Percentiles rank a stretch among this genome's conserved stretches.
Evolutionary conservation across 1,140 invertebrate species (phyloP).

Genomic region (Spodoptera frugiperda): DNA sequence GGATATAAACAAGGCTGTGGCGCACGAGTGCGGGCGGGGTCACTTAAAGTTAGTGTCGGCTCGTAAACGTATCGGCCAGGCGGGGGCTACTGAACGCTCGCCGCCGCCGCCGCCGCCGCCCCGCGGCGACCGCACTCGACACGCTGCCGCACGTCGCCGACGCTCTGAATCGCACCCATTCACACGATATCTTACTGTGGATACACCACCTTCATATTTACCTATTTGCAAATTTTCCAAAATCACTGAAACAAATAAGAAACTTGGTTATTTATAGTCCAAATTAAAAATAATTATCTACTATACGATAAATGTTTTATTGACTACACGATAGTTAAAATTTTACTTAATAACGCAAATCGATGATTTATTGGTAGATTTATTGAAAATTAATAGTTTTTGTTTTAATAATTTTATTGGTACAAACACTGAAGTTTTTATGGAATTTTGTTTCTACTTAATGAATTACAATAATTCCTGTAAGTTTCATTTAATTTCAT

Average conservation of each 20-base stretch:
- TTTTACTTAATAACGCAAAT: no score
- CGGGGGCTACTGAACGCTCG: conserved; percentile 73
- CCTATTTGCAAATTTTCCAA: conserved; percentile 1
- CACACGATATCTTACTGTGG: conserved; percentile 73
- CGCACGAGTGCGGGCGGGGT: conserved; percentile 79
- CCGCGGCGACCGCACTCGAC: conserved; percentile 84
- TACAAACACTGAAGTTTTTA: neutral
- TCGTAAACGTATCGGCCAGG: conserved; percentile 82
- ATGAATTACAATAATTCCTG: no score
- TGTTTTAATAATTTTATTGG: neutral
- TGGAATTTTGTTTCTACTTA: no score
- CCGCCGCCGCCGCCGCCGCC: conserved; percentile 62
- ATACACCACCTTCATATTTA: conserved; percentile 58
- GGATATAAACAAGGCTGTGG: conserved; percentile 77
- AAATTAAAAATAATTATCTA: no score
- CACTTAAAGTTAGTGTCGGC: conserved; percentile 84
- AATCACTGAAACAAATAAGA: neutral
- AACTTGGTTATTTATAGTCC: no score
- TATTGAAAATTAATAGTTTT: no score
- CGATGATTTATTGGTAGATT: no score
- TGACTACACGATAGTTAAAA: no score
- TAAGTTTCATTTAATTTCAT: no score
- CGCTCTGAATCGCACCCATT: conserved; percentile 83
- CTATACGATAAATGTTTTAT: no score
- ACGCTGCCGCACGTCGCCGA: conserved; percentile 83